Conservation (phyloP, 1,140 invertebrate genomes). For the Heliothis subflexa region DNA sequence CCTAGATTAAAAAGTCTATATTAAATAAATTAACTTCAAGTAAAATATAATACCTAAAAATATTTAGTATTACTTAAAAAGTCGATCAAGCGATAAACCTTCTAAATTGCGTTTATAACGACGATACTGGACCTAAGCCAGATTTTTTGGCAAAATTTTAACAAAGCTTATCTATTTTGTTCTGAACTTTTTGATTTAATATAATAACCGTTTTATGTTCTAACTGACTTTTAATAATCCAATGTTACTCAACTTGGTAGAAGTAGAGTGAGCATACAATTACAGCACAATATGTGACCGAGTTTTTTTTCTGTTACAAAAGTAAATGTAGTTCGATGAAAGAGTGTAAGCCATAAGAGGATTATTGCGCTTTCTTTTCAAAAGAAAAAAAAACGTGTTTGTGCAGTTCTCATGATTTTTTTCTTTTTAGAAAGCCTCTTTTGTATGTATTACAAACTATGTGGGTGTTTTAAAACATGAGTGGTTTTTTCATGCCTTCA, state of each 20-base stretch:
- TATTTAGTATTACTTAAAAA: constrained; percentile 34
- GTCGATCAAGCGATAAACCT: constrained; percentile 34
- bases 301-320: background rate
- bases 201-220: constrained; percentile 15
- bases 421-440: background rate
- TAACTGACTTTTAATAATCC: background rate
- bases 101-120: constrained; percentile 25
- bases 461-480: no score
- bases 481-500: no score
- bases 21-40: background rate
- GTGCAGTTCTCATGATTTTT: background rate
- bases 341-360: constrained; percentile 3
- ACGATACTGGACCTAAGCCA: constrained; percentile 8
- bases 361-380: background rate
- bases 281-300: background rate
- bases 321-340: background rate
- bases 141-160: constrained; percentile 32
- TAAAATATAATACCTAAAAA: background rate
- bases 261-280: background rate
- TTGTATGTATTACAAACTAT: background rate
- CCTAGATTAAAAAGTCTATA: background rate
- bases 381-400: background rate
- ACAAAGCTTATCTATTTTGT: constrained; percentile 25
- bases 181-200: constrained; percentile 19
- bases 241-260: background rate